Evolutionary conservation across 2,888 invertebrate species (phyloP), one percentile per base, ranked within the genome.

Genomic region (Oasisia sp.): DNA sequence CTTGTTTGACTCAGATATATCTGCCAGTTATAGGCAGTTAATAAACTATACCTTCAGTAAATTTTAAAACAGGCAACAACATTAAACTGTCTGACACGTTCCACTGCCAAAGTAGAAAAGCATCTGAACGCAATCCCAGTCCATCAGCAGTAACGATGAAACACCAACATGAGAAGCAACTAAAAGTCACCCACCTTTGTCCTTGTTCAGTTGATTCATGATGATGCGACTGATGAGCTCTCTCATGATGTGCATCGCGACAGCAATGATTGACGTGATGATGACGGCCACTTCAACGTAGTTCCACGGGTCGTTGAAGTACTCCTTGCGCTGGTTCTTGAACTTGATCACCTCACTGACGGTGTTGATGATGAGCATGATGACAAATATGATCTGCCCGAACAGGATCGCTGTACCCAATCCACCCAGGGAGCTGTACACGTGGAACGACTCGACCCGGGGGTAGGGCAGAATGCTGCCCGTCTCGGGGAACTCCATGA

Each of bases 291-390:
- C 91, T 92, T 96, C 96, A 5, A 95, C 90, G 9, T 90, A 90
- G 92, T 95, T 95, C 96, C 96, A 96, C 92, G 95, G 95, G 50
- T 95, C 93, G 56, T 93, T 94, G 92, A 96, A 95, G 91, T 94
- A 94, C 12, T 27, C 89, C 91, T 91, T 93, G 90, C 91, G 92
- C 91, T 89, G 89, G n/a, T 74, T 93, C 90, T 56, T 92, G 89
- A 94, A 91, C 50, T 92, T 91, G 12, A 92, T n/a, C 44, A 91
- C 89, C 90, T 93, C 93, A 38, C 91, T 89, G 9, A 93, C 89
- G 45, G 93, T 92, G 89, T 93, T 93, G 89, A 92, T 92, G 32
- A 93, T 45, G 89, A 94, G 92, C 32, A 94, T 45, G 32, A 92
- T n/a, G 9, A 93, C 91, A 91, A 92, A 94, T 12, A 93, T 91